These are phyloP conservation scores for Drosophila borealis DNA, from an alignment of 2,888 invertebrate species.

Conservation along the genomic window DNA sequence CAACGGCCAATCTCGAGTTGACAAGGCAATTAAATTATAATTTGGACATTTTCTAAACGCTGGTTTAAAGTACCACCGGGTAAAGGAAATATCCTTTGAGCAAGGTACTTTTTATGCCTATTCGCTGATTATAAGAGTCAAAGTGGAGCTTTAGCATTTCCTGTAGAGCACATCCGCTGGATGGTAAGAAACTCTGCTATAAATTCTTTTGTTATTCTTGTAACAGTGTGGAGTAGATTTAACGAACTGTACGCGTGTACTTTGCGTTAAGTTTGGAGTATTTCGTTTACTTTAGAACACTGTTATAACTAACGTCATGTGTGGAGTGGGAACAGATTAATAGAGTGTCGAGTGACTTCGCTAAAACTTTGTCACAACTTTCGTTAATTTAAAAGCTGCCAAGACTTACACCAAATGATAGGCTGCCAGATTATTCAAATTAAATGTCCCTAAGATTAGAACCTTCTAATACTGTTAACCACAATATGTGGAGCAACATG, in stretches of 20 bases:
- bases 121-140: slow-evolving; percentile 27
- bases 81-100: background rate
- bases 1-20: slow-evolving; percentile 21
- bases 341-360: too few relatives aligned
- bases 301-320: background rate
- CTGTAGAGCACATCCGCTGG: background rate
- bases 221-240: background rate
- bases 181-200: background rate
- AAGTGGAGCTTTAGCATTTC: background rate
- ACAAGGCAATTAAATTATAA: slow-evolving; percentile 52
- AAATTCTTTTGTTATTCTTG: background rate
- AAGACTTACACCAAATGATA: too few relatives aligned
- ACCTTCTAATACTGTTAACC: too few relatives aligned
- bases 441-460: too few relatives aligned
- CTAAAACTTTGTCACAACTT: background rate
- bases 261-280: background rate
- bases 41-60: slow-evolving; percentile 32
- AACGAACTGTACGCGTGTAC: background rate
- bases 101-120: slow-evolving; percentile 30
- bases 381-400: too few relatives aligned
- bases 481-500: too few relatives aligned
- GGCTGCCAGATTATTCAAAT: too few relatives aligned
- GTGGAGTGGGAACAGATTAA: background rate
- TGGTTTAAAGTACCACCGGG: background rate
- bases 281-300: slow-evolving; percentile 20